phyloP scores from a whole-genome alignment of 1,140 invertebrate species.

The Trichonephila clavata region DNA sequence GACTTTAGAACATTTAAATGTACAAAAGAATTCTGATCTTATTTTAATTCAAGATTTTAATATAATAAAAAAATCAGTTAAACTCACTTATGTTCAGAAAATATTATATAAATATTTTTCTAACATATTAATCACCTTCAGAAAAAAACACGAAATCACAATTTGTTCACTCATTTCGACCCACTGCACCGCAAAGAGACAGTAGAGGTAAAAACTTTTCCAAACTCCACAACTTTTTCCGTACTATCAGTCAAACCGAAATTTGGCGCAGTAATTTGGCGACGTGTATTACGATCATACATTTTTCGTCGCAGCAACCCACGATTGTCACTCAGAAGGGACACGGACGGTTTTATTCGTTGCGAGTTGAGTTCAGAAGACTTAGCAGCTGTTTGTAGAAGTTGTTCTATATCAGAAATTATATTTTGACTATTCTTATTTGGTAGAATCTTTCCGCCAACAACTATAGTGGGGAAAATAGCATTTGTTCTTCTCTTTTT shows the following conservation, averaged over 20 bases:
- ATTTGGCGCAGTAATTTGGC: conserved; percentile 24
- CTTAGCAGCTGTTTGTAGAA: neutral
- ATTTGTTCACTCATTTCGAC: too few species aligned
- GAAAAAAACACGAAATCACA: too few species aligned
- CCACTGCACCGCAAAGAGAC: neutral
- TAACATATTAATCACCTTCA: too few species aligned
- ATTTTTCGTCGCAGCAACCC: conserved; percentile 29
- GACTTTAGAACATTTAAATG: too few species aligned
- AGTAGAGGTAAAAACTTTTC: conserved; percentile 42
- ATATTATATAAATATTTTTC: too few species aligned
- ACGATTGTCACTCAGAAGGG: conserved; percentile 40
- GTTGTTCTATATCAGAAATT: neutral
- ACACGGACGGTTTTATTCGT: conserved; percentile 31
- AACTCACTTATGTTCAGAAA: too few species aligned
- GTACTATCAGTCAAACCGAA: neutral
- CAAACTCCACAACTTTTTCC: conserved; percentile 20
- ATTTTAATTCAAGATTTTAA: too few species aligned
- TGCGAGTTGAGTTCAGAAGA: neutral
- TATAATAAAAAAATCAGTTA: too few species aligned
- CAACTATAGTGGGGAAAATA: neutral
- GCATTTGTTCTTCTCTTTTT: neutral
- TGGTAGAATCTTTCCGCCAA: neutral
- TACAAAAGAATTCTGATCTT: too few species aligned
- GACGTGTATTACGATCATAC: neutral
- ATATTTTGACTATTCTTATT: neutral